A percentile compares a stretch with the other conserved stretches of the same genome.
phyloP scores from a whole-genome alignment of 1,140 invertebrate genomes.

The Drusus annulatus region DNA sequence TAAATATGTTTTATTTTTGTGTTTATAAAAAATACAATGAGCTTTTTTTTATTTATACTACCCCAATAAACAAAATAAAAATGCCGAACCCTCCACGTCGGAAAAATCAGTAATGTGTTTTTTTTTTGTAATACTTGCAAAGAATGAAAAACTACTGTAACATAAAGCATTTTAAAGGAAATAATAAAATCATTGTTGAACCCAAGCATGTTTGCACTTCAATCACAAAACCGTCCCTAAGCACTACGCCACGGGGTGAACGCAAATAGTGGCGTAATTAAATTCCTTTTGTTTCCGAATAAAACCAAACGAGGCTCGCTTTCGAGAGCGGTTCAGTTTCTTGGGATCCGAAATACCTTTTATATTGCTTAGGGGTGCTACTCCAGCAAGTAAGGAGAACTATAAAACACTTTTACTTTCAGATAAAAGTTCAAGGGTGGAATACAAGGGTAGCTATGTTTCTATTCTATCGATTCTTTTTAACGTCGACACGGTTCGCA shows the following conservation, averaged over 20 bases:
- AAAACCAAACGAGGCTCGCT: slow-evolving; percentile 36
- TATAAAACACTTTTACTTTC: slow-evolving; percentile 45
- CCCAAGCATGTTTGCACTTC: background rate
- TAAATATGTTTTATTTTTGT: too few relatives aligned
- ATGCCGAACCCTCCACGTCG: too few relatives aligned
- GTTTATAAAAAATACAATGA: too few relatives aligned
- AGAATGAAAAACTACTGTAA: too few relatives aligned
- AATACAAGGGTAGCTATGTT: slow-evolving; percentile 25
- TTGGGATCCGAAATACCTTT: slow-evolving; percentile 27
- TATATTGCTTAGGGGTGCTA: slow-evolving; percentile 39
- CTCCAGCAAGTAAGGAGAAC: slow-evolving; percentile 9
- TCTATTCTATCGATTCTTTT: slow-evolving; percentile 13
- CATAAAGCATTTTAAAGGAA: background rate
- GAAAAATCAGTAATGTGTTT: too few relatives aligned
- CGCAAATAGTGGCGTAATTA: slow-evolving; percentile 28
- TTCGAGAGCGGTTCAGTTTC: slow-evolving; percentile 17
- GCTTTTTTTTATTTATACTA: too few relatives aligned
- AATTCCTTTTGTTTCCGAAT: slow-evolving; percentile 39
- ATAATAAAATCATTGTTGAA: background rate
- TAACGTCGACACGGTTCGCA: background rate
- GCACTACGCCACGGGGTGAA: background rate
- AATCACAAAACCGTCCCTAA: background rate
- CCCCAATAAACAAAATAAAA: too few relatives aligned
- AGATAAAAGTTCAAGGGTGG: slow-evolving; percentile 45
- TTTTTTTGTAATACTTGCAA: too few relatives aligned